These are phyloP conservation scores for Entosphenus tridentatus DNA, from an alignment of 2,113 vertebrate genomes.

Conservation along the genomic window DNA sequence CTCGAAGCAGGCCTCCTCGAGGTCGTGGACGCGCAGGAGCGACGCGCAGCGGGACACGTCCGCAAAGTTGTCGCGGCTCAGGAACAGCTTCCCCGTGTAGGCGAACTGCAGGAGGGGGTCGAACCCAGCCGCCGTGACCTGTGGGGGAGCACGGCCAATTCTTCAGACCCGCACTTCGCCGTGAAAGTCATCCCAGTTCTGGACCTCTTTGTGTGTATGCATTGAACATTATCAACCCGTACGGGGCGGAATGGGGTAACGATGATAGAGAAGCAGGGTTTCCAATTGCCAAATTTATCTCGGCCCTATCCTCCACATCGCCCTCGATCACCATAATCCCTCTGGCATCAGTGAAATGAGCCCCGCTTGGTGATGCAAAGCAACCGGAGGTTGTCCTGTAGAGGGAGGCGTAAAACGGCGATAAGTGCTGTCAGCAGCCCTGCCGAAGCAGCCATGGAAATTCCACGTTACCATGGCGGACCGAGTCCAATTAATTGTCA, in stretches of 20 bases:
- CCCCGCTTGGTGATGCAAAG: too few relatives aligned
- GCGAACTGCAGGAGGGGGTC: conserved; percentile 75
- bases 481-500: too few relatives aligned
- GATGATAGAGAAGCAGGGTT: background rate
- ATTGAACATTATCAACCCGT: background rate
- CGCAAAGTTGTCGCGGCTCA: conserved; percentile 73
- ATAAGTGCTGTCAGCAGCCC: too few relatives aligned
- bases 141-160: conserved; percentile 4
- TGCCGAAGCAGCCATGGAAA: too few relatives aligned
- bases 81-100: conserved; percentile 64
- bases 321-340: too few relatives aligned
- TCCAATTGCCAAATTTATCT: background rate
- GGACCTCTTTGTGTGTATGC: background rate
- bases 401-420: too few relatives aligned
- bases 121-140: conserved; percentile 80
- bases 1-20: conserved; percentile 74
- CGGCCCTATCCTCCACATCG: too few relatives aligned
- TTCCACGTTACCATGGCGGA: too few relatives aligned
- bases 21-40: conserved; percentile 48
- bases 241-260: background rate
- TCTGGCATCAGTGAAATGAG: too few relatives aligned
- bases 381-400: too few relatives aligned
- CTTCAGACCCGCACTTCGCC: background rate
- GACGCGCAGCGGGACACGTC: conserved; percentile 55
- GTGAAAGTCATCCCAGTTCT: background rate